Base-by-base conservation (phyloP, 2,797 vertebrate species). In the Chromis chromis region DNA sequence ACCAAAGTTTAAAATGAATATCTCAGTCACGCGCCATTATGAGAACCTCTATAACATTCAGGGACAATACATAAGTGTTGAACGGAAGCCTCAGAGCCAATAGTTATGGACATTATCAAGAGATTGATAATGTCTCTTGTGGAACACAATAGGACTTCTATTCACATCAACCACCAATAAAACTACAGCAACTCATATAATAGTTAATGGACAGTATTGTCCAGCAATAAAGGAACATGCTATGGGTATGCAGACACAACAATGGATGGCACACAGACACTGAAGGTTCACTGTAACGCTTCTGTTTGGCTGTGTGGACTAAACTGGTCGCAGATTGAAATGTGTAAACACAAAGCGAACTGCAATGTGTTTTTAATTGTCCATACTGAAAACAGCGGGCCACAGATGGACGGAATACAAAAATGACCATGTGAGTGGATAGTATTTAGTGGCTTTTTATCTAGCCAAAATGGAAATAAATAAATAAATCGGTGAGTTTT, bases 141-240 rank as follows among this genome's bases (percentile, higher is more conserved):
- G 53, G 63, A 79, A 79, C 69, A 89, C 76, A 85, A 79, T 82
- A 69, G 74, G 70, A 73, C 77, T 70, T 77, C 68, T 84, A 42
- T 91, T 82, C 84, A 84, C 63, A 78, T 76, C 74, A 73, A 70
- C 86, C 75, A 84, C 78, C 76, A 82, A 81, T 85, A 88, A 88
- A 89, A 88, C 73, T 70, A 66, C 85, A 85, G 85, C 67, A 68
- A 79, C 48, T 75, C 77, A 67, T 72, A 76, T 79, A 83, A 85
- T 76, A 66, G 68, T 87, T 86, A 88, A 87, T 85, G 70, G 81
- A 69, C 82, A 66, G 66, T 76, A 88, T 89, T 90, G 88, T 90
- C 70, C 81, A 36, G 74, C 48, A 72, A 73, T 87, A 84, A 91
- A 93, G 83, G 79, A 69, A 57, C 69, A 71, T 82, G 55, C 61